Conservation (phyloP, 53 echinoderm and acorn worm species). For the Antedon mediterranea region DNA sequence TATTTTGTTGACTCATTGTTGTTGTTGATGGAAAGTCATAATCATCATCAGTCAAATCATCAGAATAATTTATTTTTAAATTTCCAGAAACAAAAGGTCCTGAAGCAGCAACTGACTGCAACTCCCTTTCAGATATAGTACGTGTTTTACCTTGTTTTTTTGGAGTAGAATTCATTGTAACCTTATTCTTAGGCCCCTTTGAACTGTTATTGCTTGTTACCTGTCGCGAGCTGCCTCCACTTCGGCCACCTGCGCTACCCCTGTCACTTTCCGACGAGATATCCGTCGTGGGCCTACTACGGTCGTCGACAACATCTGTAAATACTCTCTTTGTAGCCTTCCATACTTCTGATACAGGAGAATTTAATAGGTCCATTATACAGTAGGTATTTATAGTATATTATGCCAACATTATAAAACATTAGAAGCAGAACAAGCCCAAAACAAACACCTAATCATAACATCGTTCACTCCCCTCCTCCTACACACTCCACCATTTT, state of each 20-base stretch:
- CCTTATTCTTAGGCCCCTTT: neutral
- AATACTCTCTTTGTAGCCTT: constrained; percentile 68
- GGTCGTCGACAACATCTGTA: constrained; percentile 48
- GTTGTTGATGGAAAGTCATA: neutral
- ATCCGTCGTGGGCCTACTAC: too few relatives aligned
- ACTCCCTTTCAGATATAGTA: neutral
- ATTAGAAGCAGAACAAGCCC: neutral
- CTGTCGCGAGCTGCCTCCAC: neutral
- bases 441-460: neutral
- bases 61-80: neutral
- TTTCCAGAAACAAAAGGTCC: neutral
- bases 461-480: neutral
- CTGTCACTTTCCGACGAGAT: neutral
- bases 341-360: constrained; percentile 73
- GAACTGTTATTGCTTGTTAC: neutral
- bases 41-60: neutral
- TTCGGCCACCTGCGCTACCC: neutral
- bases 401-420: neutral
- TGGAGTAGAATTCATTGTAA: neutral
- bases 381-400: neutral
- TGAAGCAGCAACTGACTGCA: neutral
- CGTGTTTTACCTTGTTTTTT: constrained; percentile 9
- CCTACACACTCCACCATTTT: neutral
- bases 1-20: neutral
- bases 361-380: constrained; percentile 67